A percentile compares a stretch with the other conserved stretches of the same genome.
These are phyloP conservation scores for Staurois parvus DNA, from an alignment of 2,797 vertebrate genomes.

Conservation along the genomic window DNA sequence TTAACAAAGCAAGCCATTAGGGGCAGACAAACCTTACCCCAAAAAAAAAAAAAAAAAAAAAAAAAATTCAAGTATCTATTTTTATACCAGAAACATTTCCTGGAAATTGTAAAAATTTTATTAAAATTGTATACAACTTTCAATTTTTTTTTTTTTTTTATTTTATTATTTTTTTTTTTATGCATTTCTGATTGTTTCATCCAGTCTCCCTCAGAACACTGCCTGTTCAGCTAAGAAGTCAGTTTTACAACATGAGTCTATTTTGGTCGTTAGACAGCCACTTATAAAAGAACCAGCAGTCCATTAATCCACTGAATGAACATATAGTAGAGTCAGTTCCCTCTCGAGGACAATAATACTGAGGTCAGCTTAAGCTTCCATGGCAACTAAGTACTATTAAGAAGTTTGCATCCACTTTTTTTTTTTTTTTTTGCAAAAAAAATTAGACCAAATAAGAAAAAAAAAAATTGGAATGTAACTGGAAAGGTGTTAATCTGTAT, in stretches of 20 bases:
- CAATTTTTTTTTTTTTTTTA: too few species aligned
- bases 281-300: conserved; percentile 83
- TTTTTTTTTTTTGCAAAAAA: conserved; percentile 70
- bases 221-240: conserved; percentile 78
- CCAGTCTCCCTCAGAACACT: conserved; percentile 75
- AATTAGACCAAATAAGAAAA: conserved; percentile 70
- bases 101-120: not conserved
- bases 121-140: conserved; percentile 77
- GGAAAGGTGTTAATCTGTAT: conserved; percentile 57
- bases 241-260: conserved; percentile 75
- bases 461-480: conserved; percentile 55
- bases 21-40: not conserved
- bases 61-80: not conserved
- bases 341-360: conserved; percentile 84
- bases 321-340: conserved; percentile 84
- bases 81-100: not conserved
- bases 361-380: conserved; percentile 83
- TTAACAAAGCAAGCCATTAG: conserved; percentile 14
- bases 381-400: conserved; percentile 85
- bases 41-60: too few species aligned
- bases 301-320: conserved; percentile 88
- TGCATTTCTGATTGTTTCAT: conserved; percentile 68
- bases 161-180: conserved; percentile 46
- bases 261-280: conserved; percentile 75
- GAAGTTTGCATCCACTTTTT: conserved; percentile 83